These are phyloP conservation scores for Sapajus apella DNA, from an alignment of 2,113 vertebrate species.

Conservation along the genomic window DNA sequence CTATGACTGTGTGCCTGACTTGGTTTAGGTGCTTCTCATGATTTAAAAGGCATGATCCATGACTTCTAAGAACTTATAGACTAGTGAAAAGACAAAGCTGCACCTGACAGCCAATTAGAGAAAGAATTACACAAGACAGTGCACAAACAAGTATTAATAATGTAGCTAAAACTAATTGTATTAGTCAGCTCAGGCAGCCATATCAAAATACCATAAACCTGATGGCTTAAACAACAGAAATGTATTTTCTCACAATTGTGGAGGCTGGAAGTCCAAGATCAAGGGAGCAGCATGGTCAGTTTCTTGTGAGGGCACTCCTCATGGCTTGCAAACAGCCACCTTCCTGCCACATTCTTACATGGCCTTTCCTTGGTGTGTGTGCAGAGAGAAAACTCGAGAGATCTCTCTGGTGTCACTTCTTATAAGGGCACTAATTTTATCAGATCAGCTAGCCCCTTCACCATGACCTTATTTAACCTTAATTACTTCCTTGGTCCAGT, in stretches of 20 bases:
- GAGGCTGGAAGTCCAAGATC: background rate
- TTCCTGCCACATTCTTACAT: background rate
- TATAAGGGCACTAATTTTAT: background rate
- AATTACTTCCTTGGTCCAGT: slow-evolving; percentile 16
- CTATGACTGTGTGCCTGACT: background rate
- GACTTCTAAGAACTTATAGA: background rate
- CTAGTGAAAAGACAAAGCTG: background rate
- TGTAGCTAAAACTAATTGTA: background rate
- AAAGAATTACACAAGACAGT: background rate
- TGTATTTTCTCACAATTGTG: slow-evolving; percentile 12
- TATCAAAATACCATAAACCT: background rate
- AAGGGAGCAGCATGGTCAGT: background rate
- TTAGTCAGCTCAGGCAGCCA: background rate
- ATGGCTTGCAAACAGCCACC: background rate
- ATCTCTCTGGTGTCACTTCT: slow-evolving; percentile 14
- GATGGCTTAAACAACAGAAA: background rate
- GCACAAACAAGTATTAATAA: background rate
- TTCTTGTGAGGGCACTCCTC: background rate
- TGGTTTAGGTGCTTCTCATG: slow-evolving; percentile 1
- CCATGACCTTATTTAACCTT: slow-evolving; percentile 24
- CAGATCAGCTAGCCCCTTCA: background rate
- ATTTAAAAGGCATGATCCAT: slow-evolving; percentile 12
- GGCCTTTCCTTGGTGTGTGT: background rate
- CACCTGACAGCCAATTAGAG: background rate
- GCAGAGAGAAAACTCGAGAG: background rate